phyloP scores from a whole-genome alignment of 2,797 vertebrate genomes.

The Todus mexicanus region DNA sequence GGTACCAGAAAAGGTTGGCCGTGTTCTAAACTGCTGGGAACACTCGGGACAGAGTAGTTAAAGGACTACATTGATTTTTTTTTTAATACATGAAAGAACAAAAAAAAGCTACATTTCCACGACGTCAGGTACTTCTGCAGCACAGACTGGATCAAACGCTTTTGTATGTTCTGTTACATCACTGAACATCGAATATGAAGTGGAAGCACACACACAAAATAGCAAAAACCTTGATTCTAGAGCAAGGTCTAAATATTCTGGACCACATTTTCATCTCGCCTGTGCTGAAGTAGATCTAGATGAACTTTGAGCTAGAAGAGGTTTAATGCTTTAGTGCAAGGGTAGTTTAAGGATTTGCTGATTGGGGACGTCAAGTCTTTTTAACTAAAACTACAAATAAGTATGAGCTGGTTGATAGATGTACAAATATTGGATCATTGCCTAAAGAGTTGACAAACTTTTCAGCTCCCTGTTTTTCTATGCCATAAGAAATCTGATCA shows the following conservation, averaged over 20 bases:
- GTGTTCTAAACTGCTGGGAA: no score
- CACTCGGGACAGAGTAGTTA: no score
- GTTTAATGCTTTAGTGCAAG: background rate
- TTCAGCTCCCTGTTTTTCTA: background rate
- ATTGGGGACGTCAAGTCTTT: background rate
- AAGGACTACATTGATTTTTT: no score
- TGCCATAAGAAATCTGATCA: background rate
- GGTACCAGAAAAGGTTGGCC: no score
- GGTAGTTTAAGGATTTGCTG: background rate
- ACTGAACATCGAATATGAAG: background rate
- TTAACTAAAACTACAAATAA: background rate
- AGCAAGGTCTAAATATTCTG: background rate
- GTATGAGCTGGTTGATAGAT: background rate
- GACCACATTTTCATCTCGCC: background rate
- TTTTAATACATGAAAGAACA: no score
- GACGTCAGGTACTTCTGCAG: background rate
- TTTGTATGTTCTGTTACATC: background rate
- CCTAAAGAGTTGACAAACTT: background rate
- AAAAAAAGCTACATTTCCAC: background rate
- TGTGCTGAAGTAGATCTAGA: background rate
- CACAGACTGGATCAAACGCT: background rate
- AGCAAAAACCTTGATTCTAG: background rate
- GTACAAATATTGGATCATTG: background rate
- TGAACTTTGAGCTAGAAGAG: background rate
- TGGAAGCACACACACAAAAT: background rate